These are phyloP conservation scores for Mamestra brassicae DNA, from an alignment of 2,888 invertebrate genomes.

Conservation along the genomic window DNA sequence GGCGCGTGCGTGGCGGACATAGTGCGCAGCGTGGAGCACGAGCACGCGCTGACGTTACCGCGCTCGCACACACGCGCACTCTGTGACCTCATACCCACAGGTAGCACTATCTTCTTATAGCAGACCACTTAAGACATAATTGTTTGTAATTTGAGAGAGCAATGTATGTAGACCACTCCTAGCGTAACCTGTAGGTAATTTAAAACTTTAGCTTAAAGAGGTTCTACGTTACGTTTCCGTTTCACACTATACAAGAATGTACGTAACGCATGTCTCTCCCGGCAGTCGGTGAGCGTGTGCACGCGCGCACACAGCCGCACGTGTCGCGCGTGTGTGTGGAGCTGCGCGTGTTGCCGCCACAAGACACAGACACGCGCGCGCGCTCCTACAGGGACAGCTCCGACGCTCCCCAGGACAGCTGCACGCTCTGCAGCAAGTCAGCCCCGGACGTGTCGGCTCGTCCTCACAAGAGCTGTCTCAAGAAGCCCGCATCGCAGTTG, in stretches of 20 bases:
- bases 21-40: constrained; percentile 88
- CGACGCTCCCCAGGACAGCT: constrained; percentile 79
- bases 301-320: constrained; percentile 73
- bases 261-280: neutral
- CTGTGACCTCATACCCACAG: constrained; percentile 85
- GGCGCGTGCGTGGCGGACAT: constrained; percentile 74
- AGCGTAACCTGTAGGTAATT: no score
- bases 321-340: constrained; percentile 91
- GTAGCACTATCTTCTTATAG: neutral
- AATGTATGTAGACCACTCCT: no score
- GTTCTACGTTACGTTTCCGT: no score
- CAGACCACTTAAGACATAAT: neutral
- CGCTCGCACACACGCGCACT: constrained; percentile 77
- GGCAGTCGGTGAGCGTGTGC: constrained; percentile 7
- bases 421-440: constrained; percentile 85
- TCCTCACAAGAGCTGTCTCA: constrained; percentile 87
- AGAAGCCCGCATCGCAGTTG: constrained; percentile 78
- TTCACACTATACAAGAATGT: neutral
- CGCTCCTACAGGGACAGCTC: constrained; percentile 77
- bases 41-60: constrained; percentile 76
- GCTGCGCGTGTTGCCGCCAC: constrained; percentile 82
- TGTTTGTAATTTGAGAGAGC: neutral
- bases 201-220: no score
- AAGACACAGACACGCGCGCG: constrained; percentile 59
- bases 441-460: constrained; percentile 84